Evolutionary conservation across 2,888 invertebrate genomes (phyloP).

Genomic region (Drosophila suboccidentalis): DNA sequence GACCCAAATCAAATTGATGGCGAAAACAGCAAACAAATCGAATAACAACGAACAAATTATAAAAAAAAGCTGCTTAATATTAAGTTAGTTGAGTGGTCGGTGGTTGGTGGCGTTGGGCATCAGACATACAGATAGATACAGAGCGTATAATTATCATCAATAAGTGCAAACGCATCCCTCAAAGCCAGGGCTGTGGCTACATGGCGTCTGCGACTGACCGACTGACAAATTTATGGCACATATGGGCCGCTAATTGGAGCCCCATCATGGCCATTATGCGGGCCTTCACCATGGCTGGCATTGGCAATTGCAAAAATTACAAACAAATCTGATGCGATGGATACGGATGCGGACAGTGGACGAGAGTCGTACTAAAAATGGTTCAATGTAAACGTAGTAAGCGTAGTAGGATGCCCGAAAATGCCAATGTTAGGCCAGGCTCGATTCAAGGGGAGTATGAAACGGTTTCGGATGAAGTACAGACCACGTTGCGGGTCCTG

Average conservation of each 20-base stretch:
- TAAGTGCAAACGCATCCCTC: conserved; percentile 15
- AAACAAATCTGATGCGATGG: conserved; percentile 62
- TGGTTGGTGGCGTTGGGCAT: not conserved
- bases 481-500: conserved; percentile 70
- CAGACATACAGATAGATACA: not conserved
- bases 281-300: conserved; percentile 46
- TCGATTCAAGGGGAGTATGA: not conserved
- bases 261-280: conserved; percentile 82
- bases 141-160: conserved; percentile 23
- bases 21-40: conserved; percentile 19
- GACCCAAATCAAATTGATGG: conserved; percentile 5
- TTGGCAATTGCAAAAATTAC: conserved; percentile 46
- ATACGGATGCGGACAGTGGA: not conserved
- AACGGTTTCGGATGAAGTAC: conserved; percentile 50
- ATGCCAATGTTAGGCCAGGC: conserved; percentile 20
- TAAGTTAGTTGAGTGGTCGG: not conserved
- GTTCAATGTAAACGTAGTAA: conserved; percentile 35
- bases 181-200: not conserved
- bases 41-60: conserved; percentile 1
- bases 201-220: conserved; percentile 15
- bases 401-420: conserved; percentile 17
- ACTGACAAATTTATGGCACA: conserved; percentile 50
- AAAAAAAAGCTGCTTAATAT: not conserved
- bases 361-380: conserved; percentile 10
- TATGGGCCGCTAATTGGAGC: conserved; percentile 63